These are phyloP conservation scores for Epirrhoe alternata DNA, from an alignment of 2,888 invertebrate genomes.

Conservation along the genomic window DNA sequence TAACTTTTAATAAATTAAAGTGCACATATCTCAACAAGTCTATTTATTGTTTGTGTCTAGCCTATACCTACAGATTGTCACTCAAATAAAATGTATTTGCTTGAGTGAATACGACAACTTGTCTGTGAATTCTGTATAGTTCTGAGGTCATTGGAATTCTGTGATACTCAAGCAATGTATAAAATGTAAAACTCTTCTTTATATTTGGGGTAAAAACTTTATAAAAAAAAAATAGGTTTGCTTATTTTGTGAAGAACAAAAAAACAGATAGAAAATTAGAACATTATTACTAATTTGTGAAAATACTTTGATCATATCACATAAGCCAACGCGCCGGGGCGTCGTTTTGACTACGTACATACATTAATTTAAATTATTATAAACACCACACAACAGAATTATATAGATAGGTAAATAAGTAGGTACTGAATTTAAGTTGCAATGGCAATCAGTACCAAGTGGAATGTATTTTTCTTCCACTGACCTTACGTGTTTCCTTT, in stretches of 20 bases:
- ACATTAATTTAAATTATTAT: neutral
- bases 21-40: constrained; percentile 64
- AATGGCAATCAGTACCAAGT: neutral
- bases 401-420: neutral
- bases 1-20: constrained; percentile 73
- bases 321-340: too few relatives aligned
- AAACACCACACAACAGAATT: neutral
- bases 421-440: neutral
- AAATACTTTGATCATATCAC: too few relatives aligned
- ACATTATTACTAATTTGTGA: neutral
- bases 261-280: neutral
- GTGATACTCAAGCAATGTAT: too few relatives aligned
- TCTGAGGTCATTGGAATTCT: too few relatives aligned
- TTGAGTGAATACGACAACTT: too few relatives aligned
- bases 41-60: constrained; percentile 15
- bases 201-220: too few relatives aligned
- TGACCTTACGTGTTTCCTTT: neutral
- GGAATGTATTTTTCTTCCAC: neutral
- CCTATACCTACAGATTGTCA: too few relatives aligned
- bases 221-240: too few relatives aligned
- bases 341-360: neutral
- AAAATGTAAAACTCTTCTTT: too few relatives aligned
- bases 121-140: too few relatives aligned
- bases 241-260: neutral
- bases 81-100: too few relatives aligned